phyloP scores from a whole-genome alignment of 37 sponge, comb jelly and placozoan species.

The Beroe ovata region DNA sequence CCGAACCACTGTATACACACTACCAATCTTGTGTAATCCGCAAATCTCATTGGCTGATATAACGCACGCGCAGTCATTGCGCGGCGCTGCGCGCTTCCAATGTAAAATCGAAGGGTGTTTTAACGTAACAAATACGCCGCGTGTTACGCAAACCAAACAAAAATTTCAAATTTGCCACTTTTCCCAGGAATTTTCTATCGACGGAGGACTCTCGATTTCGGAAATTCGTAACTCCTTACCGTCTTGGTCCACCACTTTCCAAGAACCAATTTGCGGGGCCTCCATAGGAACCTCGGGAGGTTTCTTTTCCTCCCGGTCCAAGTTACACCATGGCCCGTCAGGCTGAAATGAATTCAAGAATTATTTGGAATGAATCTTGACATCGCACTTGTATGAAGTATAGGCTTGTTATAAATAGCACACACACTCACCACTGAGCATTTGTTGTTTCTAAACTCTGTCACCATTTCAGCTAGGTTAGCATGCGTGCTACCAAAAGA shows the following conservation, averaged over 20 bases:
- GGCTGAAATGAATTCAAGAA: too few relatives aligned
- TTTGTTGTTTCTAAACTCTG: conserved; percentile 3
- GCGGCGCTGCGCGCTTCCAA: conserved; percentile 22
- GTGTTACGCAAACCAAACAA: neutral
- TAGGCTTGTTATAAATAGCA: too few relatives aligned
- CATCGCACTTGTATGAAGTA: too few relatives aligned
- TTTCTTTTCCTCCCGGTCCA: neutral
- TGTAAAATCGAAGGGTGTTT: neutral
- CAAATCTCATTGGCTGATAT: too few relatives aligned
- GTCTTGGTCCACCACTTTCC: conserved; percentile 10
- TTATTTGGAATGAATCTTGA: too few relatives aligned
- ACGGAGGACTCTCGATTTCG: too few relatives aligned
- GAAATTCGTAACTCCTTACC: too few relatives aligned
- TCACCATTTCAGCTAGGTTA: conserved; percentile 32
- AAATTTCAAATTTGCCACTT: neutral
- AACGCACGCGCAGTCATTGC: neutral
- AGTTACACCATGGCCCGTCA: conserved; percentile 1
- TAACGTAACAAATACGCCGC: neutral
- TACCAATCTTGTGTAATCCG: too few relatives aligned
- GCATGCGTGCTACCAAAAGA: conserved; percentile 28
- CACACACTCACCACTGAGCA: conserved; percentile 29
- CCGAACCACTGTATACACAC: too few relatives aligned
- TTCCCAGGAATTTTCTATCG: too few relatives aligned
- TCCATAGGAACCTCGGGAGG: neutral
- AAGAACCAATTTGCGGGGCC: neutral